Evolutionary conservation across 1,140 invertebrate genomes (phyloP), one percentile per base, ranked within the genome.

Genomic region (Tetraneura akinire): DNA sequence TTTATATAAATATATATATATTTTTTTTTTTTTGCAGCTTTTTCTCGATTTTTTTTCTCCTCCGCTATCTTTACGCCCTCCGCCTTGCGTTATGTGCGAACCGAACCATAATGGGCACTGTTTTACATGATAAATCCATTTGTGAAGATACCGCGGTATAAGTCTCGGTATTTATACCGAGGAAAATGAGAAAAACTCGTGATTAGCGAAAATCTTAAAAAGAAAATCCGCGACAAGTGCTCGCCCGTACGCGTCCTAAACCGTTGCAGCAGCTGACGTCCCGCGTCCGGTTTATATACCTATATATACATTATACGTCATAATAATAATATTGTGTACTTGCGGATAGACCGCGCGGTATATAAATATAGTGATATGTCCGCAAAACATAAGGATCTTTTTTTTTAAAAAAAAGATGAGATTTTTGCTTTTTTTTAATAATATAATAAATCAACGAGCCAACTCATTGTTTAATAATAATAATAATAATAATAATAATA

Each of bases 121-220:
- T 78, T 78, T 78, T 62, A 78, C 74, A 78, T 78, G 74, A 78
- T 62, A 78, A 78, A 78, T 78, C 74, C 74, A 78, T 78, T 78
- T 78, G 74, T 42, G 21, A 29, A n/a, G 29, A 49, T 23, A 51
- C 21, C 64, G 37, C 14, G 45, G 32, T 37, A 37, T 37, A 37
- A 37, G 32, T 37, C 0, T 23, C 26, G 60, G 64, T 66, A 66
- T n/a, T n/a, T n/a, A n/a, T n/a, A 42, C 32, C 62, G 0, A n/a
- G 45, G 42, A 47, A 78, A 62, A 78, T 47, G 74, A 78, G 74
- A 78, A 78, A 78, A 78, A 62, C 74, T 62, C 26, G 32, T 51
- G 74, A 78, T 78, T 78, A 78, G 74, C 55, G 57, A 47, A 37
- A 60, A 78, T 62, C 53, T 78, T n/a, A n/a, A 78, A 32, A 78